These are phyloP conservation scores for Hydriomena furcata DNA, from an alignment of 2,888 invertebrate species.

Conservation along the genomic window DNA sequence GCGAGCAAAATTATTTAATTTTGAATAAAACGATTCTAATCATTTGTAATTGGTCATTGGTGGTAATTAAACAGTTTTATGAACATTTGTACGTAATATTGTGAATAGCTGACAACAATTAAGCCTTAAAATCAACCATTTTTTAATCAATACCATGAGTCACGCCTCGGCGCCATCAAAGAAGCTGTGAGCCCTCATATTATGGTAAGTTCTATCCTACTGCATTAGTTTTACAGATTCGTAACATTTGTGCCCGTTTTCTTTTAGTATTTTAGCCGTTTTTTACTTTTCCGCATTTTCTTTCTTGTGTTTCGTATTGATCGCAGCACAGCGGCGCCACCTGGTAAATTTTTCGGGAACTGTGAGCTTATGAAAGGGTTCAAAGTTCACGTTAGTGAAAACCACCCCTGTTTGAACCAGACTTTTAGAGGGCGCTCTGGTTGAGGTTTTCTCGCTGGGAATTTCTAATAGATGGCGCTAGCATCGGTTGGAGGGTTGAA, in stretches of 20 bases:
- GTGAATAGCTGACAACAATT: conserved; percentile 1
- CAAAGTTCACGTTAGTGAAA: conserved; percentile 11
- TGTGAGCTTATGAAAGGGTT: conserved; percentile 13
- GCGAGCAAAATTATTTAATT: conserved; percentile 3
- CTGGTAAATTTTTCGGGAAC: conserved; percentile 24
- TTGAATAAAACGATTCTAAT: neutral
- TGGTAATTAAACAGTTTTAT: conserved; percentile 2
- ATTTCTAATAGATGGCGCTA: conserved; percentile 19
- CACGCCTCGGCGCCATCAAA: neutral
- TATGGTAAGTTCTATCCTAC: conserved; percentile 12
- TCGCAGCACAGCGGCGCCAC: conserved; percentile 32
- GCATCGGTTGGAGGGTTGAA: neutral
- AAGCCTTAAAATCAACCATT: conserved; percentile 1
- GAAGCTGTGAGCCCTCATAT: neutral
- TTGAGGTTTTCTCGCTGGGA: neutral
- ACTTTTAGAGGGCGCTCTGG: conserved; percentile 3
- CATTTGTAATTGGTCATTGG: neutral
- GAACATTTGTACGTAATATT: neutral
- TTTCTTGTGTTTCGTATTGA: conserved; percentile 18
- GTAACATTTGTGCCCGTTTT: neutral
- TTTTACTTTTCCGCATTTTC: neutral
- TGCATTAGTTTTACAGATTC: neutral
- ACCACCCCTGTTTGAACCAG: neutral
- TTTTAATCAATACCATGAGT: conserved; percentile 2
- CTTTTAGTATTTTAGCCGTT: neutral